These are phyloP conservation scores for Lasioglossum villosulum DNA, from an alignment of 2,888 invertebrate genomes.

Conservation along the genomic window DNA sequence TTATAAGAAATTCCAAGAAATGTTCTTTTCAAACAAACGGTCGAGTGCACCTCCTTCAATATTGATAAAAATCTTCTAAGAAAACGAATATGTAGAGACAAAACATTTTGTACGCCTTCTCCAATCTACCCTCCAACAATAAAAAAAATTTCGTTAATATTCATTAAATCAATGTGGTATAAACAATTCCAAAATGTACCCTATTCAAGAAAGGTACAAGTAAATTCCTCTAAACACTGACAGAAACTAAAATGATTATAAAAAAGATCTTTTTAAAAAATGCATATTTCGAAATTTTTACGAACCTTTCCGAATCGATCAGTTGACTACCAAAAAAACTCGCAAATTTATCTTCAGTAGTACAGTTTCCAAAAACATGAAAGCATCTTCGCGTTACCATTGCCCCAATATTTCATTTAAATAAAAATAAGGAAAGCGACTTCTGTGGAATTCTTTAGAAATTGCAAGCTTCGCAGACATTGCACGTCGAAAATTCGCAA, in stretches of 20 bases:
- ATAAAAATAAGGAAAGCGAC: background rate
- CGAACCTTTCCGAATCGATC: too few species aligned
- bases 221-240: background rate
- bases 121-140: background rate
- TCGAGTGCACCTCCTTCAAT: background rate
- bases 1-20: too few species aligned
- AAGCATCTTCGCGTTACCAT: too few species aligned
- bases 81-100: background rate
- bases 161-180: background rate
- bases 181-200: background rate
- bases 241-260: too few species aligned
- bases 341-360: background rate
- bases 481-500: slow-evolving; percentile 1
- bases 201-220: background rate
- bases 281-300: background rate
- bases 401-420: background rate
- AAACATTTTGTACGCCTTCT: background rate
- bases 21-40: too few species aligned
- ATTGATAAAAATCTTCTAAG: background rate
- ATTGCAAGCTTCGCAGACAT: slow-evolving; percentile 7
- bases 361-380: background rate
- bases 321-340: background rate
- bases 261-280: background rate
- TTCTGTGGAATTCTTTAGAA: slow-evolving; percentile 14
- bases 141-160: background rate